Conservation (phyloP, 1,140 invertebrate species). For the Aphidius ervi region DNA sequence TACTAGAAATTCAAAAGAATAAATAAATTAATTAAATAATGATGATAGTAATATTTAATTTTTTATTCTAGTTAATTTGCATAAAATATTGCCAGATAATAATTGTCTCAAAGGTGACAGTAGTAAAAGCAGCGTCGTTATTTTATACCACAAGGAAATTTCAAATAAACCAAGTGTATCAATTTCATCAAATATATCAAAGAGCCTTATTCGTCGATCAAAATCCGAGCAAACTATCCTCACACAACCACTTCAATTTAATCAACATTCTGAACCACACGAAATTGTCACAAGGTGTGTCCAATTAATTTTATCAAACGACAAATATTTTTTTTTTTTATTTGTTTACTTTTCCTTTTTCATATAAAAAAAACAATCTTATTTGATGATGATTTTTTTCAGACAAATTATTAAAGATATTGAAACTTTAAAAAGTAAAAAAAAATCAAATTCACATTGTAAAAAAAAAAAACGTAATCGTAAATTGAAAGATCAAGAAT, state of each 20-base stretch:
- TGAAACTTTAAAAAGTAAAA: too few relatives aligned
- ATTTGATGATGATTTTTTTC: too few relatives aligned
- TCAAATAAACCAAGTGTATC: constrained; percentile 1
- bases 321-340: too few relatives aligned
- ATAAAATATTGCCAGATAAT: constrained; percentile 16
- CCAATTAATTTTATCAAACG: too few relatives aligned
- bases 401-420: too few relatives aligned
- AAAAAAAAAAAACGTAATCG: too few relatives aligned
- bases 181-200: constrained; percentile 3
- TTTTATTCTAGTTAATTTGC: constrained; percentile 9
- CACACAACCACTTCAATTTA: constrained; percentile 15
- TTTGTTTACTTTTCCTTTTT: too few relatives aligned
- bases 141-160: constrained; percentile 34
- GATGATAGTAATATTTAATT: background rate
- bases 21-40: background rate
- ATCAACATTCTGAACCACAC: background rate
- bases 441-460: too few relatives aligned
- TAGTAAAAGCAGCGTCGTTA: constrained; percentile 39
- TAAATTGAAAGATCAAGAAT: too few relatives aligned
- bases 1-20: too few relatives aligned
- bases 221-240: constrained; percentile 32
- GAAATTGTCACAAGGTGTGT: too few relatives aligned
- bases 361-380: too few relatives aligned
- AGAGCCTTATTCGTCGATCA: constrained; percentile 19
- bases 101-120: constrained; percentile 25